Percentiles rank a stretch among this genome's conserved stretches.
phyloP scores from a whole-genome alignment of 64 coral and sea anemone genomes.

The Porites lutea region DNA sequence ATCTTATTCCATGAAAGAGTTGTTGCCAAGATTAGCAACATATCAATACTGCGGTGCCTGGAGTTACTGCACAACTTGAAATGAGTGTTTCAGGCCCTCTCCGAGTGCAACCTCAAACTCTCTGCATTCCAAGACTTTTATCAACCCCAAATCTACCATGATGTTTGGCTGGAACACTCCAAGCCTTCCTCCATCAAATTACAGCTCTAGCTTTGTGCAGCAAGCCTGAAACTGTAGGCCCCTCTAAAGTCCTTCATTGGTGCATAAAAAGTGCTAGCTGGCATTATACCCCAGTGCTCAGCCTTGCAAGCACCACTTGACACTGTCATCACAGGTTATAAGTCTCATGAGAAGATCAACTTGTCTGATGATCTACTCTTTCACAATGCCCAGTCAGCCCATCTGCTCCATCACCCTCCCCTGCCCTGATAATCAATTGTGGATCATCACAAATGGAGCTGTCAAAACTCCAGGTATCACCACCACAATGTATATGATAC shows the following conservation, averaged over 20 bases:
- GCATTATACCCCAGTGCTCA: neutral
- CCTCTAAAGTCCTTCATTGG: neutral
- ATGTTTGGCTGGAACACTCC: too few species aligned
- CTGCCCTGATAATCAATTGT: constrained; percentile 26
- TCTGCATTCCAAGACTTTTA: too few species aligned
- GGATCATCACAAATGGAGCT: neutral
- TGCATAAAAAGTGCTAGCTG: neutral
- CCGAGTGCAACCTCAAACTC: too few species aligned
- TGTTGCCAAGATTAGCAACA: too few species aligned
- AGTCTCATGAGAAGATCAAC: constrained; percentile 13
- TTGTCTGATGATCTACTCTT: constrained; percentile 8
- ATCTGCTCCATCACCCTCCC: constrained; percentile 3
- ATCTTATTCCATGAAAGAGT: too few species aligned
- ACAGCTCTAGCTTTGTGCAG: neutral
- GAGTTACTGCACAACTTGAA: too few species aligned
- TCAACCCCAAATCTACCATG: too few species aligned
- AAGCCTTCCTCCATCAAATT: neutral
- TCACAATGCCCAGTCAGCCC: neutral
- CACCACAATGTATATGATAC: constrained; percentile 30
- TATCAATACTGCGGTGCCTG: too few species aligned
- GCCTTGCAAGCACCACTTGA: constrained; percentile 18
- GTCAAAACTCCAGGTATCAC: constrained; percentile 28
- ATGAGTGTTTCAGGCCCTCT: too few species aligned
- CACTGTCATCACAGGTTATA: neutral
- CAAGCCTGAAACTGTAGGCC: constrained; percentile 16